Base-by-base conservation (phyloP, 2,888 invertebrate species). In the Synergus gifuensis region DNA sequence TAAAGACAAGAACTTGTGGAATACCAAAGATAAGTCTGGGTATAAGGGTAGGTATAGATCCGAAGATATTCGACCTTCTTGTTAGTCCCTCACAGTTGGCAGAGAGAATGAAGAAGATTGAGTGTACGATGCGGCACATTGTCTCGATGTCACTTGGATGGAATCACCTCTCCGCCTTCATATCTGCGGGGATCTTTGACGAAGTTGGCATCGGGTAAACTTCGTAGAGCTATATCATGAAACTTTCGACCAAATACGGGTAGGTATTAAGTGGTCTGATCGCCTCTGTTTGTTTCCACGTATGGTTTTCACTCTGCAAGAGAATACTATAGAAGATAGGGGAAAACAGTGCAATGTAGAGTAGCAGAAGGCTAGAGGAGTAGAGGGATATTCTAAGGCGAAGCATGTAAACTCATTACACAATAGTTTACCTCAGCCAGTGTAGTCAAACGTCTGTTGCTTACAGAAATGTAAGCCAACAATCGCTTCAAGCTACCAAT, bases 141-240 rank as follows among this genome's bases (percentile, higher is more conserved):
- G 80, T 80, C 80, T 78, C 67, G 49, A 76, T 76, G 18, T 76
- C 67, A 18, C 58, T 73, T 60, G 76, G 54, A 80, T 78, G 76
- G 58, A 78, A 78, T 80, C 76, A 76, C 76, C 69, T 58, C 77
- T 62, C 76, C 44, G 58, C 54, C 66, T 73, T 73, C 49, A 76
- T 80, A 80, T 80, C 80, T 80, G n/a, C 36, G 5, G 36, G 36
- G 67, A 80, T 80, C 78, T 80, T 80, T 78, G 78, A 80, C 78
- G 62, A 80, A 80, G 78, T 80, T 78, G 42, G 62, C 76, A 80
- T 80, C 80, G 66, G 66, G 63, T 64, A 63, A 73, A 73, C 49
- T 44, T 69, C 60, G 73, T 63, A 12, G 12, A 60, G 58, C 73
- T 77, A 64, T 73, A 73, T 73, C 73, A 73, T 49, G 73, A 40